These are phyloP conservation scores for Telmatochromis brichardi DNA, from an alignment of 2,113 vertebrate species.

Conservation along the genomic window DNA sequence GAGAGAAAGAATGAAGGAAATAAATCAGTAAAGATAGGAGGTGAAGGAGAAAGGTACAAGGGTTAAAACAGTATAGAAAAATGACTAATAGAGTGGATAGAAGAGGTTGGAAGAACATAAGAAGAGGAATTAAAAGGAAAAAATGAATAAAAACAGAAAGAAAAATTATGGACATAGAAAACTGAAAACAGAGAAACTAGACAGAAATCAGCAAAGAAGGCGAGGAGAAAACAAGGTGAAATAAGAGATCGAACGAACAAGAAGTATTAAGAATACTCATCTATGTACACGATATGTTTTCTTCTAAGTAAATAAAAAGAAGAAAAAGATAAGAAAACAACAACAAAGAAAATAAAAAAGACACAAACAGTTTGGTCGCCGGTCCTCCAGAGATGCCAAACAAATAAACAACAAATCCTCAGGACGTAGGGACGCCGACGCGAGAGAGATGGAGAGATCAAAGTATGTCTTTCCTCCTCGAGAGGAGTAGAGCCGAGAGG, in stretches of 20 bases:
- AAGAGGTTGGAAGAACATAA: neutral
- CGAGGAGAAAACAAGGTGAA: fast-evolving
- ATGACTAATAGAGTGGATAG: neutral
- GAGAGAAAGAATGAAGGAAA: neutral
- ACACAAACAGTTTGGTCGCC: neutral
- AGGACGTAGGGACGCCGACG: neutral
- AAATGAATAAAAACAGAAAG: neutral
- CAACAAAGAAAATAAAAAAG: neutral
- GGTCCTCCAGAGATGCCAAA: neutral
- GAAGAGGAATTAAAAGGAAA: neutral
- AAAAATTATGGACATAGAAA: neutral
- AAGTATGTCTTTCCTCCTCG: neutral
- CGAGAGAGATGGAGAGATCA: slow-evolving; percentile 1
- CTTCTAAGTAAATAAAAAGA: neutral
- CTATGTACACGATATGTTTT: neutral
- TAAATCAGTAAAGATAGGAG: neutral
- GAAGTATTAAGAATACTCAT: neutral
- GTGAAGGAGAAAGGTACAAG: neutral
- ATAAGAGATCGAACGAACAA: neutral
- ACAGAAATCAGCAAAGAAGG: neutral
- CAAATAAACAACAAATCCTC: slow-evolving; percentile 20
- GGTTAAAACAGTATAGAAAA: neutral
- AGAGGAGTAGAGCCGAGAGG: neutral
- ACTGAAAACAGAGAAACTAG: neutral
- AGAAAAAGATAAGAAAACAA: neutral